Conservation (phyloP, 2,797 vertebrate genomes). For the Rhincodon typus region DNA sequence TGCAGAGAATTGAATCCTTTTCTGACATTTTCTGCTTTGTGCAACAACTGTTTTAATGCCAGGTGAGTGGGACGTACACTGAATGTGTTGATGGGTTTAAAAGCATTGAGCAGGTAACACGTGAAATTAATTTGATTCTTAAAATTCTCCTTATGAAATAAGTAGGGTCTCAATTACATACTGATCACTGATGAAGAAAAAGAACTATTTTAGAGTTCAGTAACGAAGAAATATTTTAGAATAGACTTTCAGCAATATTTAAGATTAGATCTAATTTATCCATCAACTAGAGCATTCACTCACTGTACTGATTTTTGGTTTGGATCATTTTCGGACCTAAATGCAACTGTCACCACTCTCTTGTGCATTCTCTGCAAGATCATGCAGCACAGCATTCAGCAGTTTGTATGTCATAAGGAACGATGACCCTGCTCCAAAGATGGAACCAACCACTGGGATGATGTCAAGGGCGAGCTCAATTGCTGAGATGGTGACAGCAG, state of each 20-base stretch:
- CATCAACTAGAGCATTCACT: not conserved
- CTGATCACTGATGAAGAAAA: not conserved
- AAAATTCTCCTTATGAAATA: not conserved
- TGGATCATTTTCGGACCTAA: not conserved
- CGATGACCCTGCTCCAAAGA: not conserved
- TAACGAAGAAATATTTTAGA: no score
- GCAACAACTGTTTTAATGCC: no score
- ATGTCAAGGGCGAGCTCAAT: fast-evolving
- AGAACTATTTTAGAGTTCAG: not conserved
- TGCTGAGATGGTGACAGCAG: fast-evolving
- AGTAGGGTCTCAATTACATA: not conserved
- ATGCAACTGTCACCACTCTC: not conserved
- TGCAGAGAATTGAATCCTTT: no score
- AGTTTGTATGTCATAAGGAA: not conserved
- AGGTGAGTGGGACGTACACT: no score
- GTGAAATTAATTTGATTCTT: no score
- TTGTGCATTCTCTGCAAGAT: not conserved
- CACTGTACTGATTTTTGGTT: not conserved
- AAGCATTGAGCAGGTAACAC: no score
- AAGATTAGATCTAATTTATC: no score
- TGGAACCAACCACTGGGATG: not conserved
- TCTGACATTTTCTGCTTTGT: no score
- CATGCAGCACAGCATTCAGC: not conserved
- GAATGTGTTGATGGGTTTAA: no score
- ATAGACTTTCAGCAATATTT: no score